Base-by-base conservation (phyloP, 2,113 vertebrate genomes). In the Pterocles orientalis region DNA sequence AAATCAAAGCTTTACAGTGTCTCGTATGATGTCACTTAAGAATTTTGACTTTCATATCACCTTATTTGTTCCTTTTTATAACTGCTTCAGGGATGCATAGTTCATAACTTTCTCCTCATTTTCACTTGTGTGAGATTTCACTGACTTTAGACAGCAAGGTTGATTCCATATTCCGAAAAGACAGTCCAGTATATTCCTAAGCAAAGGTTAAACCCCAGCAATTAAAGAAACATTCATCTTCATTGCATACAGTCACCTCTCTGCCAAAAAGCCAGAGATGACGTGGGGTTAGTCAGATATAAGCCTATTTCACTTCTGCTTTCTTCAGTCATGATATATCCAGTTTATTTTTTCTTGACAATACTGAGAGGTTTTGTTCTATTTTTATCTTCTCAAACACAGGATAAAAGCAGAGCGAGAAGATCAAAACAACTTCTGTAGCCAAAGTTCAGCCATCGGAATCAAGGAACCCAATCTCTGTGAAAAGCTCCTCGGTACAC, bases 341-440 rank as follows among this genome's bases (percentile, higher is more conserved):
- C 3, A 80, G 41, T 83, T 93, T 10, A 78, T 34, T 50, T 86
- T 62, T 58, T 61, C 39, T 31, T 57, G 58, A 90, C 43, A 83
- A 80, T 31, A 65, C 92, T 65, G 69, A 53, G 65, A 4, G 7
- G 33, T 39, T 89, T 82, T 64, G 51, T 29, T 84, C 89, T 87
- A 36, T 71, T 92, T 91, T 78, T 82, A 60, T 48, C 53, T 65
- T 57, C 61, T 92, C 58, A 65, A 61, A 80, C 34, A 73, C 4
- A 58, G 17, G 51, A 94, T 85, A 43, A 84, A 95, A 96, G 69
- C 53, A 26, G 43, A 92, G 51, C 28, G 72, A 86, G 77, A 94
- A 43, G 58, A 94, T 64, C 76, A 88, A 94, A 91, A 96, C 53
- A 92, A 45, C 36, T 75, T 68, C 11, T 83, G 82, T 33, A 80